Base-by-base conservation (phyloP, 1,140 invertebrate genomes). In the Apis dorsata region DNA sequence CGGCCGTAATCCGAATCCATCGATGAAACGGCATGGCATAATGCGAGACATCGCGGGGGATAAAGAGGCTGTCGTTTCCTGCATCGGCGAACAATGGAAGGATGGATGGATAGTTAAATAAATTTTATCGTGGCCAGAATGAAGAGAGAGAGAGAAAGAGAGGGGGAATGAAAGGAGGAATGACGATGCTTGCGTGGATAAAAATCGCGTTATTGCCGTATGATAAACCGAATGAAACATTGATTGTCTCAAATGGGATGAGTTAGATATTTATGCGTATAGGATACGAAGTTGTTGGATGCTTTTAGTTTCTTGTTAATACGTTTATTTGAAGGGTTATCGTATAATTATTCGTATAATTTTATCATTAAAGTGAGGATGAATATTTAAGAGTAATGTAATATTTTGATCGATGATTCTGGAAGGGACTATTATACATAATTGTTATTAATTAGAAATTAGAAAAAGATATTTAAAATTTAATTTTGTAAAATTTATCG, bases 1-100 rank as follows among this genome's bases (percentile, higher is more conserved):
- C 81, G 69, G 19, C 15, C 60, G 71, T 79, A 66, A 87, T 87
- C 81, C 60, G 65, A 86, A 87, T 86, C 86, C 85, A 76, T 87
- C 76, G 85, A 83, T 79, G 24, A 79, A 55, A 7, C 44, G 44
- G 9, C 49, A 3, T 28, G 57, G 19, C 63, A 53, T 71, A 68
- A 78, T 28, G 70, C 28, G 66, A 79, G 74, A 65, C 62, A 82
- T 28, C 49, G 60, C 28, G 57, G 8, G 19, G 62, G 53, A 57
- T 55, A 49, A 79, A 51, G n/a, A 28, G 8, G 0, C 13, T 11
- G 69, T 21, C 79, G 28, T 51, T 74, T 62, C 57, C 57, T 70
- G 44, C 21, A 49, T 24, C 28, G 24, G 2, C 49, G 57, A 55
- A 73, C 44, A 34, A 73, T 73, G 17, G 21, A 19, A 51, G 49